Conservation (phyloP, 2,113 vertebrate genomes). For the Oryzias woworae region DNA sequence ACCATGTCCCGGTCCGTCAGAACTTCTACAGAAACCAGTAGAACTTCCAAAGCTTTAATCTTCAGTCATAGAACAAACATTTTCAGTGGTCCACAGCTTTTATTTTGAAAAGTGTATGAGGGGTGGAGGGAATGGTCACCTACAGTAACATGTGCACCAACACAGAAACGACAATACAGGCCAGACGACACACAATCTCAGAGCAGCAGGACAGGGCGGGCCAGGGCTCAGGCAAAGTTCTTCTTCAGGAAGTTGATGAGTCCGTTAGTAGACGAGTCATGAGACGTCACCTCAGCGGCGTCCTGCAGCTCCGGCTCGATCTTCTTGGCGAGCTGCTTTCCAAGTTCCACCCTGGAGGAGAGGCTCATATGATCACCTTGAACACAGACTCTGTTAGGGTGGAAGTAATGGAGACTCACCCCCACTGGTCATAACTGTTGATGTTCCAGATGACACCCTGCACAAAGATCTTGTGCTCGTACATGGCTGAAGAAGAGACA, state of each 20-base stretch:
- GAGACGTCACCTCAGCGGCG: conserved; percentile 79
- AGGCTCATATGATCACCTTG: too few relatives aligned
- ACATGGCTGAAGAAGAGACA: conserved; percentile 83
- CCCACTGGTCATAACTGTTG: conserved; percentile 99
- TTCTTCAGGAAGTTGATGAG: conserved; percentile 96
- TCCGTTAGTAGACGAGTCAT: conserved; percentile 95
- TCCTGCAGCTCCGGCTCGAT: conserved; percentile 92
- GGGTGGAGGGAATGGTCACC: not conserved
- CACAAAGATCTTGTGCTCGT: conserved; percentile 98
- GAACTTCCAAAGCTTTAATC: too few relatives aligned
- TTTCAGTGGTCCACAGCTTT: conserved; percentile 52
- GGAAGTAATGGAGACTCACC: conserved; percentile 71
- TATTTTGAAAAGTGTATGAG: conserved; percentile 53
- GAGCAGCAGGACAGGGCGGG: not conserved
- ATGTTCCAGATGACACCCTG: conserved; percentile 96
- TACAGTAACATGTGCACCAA: conserved; percentile 34
- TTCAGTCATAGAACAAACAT: not conserved
- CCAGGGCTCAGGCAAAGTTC: conserved; percentile 76
- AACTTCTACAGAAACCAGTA: too few relatives aligned
- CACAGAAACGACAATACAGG: conserved; percentile 13
- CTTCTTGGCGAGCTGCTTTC: conserved; percentile 95
- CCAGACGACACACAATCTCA: conserved; percentile 23
- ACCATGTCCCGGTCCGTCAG: too few relatives aligned
- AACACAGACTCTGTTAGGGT: not conserved
- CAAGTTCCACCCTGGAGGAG: conserved; percentile 87